Conservation (phyloP, 2,797 vertebrate species). For the Lacerta agilis region DNA sequence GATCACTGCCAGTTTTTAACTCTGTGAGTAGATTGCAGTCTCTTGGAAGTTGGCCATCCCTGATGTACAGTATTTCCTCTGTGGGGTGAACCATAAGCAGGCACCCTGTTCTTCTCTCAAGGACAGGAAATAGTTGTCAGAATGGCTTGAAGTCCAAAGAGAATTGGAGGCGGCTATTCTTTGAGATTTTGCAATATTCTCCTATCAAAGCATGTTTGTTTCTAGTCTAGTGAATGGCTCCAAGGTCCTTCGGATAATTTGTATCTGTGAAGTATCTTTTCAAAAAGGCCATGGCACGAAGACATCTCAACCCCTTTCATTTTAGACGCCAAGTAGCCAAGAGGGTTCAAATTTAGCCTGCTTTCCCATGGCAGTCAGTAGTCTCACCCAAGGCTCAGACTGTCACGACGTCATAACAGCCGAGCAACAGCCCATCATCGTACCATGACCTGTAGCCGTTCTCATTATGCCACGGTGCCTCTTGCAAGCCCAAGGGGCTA, state of each 20-base stretch:
- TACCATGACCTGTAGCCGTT: neutral
- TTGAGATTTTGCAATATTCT: neutral
- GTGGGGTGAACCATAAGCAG: too few relatives aligned
- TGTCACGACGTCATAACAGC: neutral
- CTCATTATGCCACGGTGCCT: neutral
- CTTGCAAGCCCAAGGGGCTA: neutral
- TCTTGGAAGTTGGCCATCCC: too few relatives aligned
- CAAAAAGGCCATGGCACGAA: neutral
- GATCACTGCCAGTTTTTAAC: too few relatives aligned
- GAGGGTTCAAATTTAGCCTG: neutral
- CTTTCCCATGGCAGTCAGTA: neutral
- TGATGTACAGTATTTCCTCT: too few relatives aligned
- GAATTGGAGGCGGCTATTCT: neutral
- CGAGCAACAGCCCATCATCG: neutral
- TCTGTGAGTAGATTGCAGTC: too few relatives aligned
- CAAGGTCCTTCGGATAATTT: neutral
- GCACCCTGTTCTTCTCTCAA: too few relatives aligned
- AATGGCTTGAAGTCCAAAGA: neutral
- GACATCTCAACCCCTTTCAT: neutral
- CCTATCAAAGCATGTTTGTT: neutral
- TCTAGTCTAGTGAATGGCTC: neutral
- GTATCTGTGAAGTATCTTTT: neutral
- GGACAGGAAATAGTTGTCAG: too few relatives aligned
- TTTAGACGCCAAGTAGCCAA: neutral
- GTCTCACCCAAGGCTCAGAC: neutral